Percentiles rank a stretch among this genome's conserved stretches.
These are phyloP conservation scores for human DNA, from an alignment of 2,113 vertebrate genomes.

Conservation along the genomic window GRCh38 chr3:143169001-143169500, in stretches of 20 bases:
- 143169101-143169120: background rate
- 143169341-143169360: background rate
- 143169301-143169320: background rate
- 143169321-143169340: background rate
- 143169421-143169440: background rate
- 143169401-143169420: background rate
- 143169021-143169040: background rate
- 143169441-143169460: background rate
- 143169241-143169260: background rate
- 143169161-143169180: background rate
- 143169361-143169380: background rate
- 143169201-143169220: background rate
- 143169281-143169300: background rate
- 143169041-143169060: background rate
- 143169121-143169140: background rate
- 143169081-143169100: background rate
- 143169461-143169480: background rate
- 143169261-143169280: background rate
- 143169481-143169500: conserved; percentile 2
- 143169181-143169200: background rate
- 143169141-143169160: background rate
- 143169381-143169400: background rate
- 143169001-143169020: background rate
- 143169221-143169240: background rate
- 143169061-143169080: background rate